Conservation (phyloP, 1,140 invertebrate genomes). For the Brachionus rubens region DNA sequence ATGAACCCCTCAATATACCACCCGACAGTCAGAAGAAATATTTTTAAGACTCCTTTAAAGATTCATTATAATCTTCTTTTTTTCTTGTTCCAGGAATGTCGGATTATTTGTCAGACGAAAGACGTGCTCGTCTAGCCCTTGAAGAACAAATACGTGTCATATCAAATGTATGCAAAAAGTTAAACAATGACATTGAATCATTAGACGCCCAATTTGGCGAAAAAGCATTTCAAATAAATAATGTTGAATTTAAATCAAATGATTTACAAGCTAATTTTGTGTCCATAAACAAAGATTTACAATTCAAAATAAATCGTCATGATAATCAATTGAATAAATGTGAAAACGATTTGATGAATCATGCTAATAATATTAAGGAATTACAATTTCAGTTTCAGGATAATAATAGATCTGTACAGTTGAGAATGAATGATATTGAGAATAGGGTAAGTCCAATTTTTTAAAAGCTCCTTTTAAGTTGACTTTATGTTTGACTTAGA, state of each 20-base stretch:
- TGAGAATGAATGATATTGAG: constrained; percentile 45
- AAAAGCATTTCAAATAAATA: constrained; percentile 37
- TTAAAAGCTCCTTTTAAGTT: background rate
- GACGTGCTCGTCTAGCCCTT: background rate
- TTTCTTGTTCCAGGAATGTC: background rate
- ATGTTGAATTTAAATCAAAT: constrained; percentile 40
- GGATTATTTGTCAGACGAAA: constrained; percentile 22
- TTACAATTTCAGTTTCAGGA: constrained; percentile 27
- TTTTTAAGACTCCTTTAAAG: background rate
- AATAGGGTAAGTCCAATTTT: background rate
- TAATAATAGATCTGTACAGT: background rate
- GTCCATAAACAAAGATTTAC: constrained; percentile 37
- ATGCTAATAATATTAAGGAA: constrained; percentile 9
- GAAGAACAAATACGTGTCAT: constrained; percentile 41
- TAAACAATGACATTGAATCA: constrained; percentile 42
- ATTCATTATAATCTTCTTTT: background rate
- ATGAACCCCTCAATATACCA: constrained; percentile 16
- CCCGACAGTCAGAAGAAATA: background rate
- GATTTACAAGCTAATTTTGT: constrained; percentile 38
- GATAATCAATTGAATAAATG: constrained; percentile 23
- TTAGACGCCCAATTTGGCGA: constrained; percentile 8
- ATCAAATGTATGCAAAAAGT: constrained; percentile 42
- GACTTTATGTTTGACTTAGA: background rate
- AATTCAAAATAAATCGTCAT: constrained; percentile 34
- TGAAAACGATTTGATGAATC: background rate